Evolutionary conservation across 2,113 vertebrate species (phyloP).

Genomic region (Cavia aperea): DNA sequence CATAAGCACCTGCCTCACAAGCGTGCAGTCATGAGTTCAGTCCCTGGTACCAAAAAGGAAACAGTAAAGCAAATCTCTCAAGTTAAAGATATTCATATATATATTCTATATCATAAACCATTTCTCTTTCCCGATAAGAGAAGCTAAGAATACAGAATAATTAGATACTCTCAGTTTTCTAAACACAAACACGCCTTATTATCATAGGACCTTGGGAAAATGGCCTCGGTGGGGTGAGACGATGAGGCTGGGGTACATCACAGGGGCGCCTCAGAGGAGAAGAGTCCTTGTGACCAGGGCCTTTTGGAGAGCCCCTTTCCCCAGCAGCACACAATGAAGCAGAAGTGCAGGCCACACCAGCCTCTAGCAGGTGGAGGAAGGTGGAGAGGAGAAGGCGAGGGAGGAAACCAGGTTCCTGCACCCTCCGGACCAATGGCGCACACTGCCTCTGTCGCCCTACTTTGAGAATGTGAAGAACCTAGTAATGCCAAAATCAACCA

Average conservation of each 20-base stretch:
- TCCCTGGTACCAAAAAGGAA: neutral
- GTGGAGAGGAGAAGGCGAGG: neutral
- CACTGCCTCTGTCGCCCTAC: neutral
- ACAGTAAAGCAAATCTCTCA: neutral
- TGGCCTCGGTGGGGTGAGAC: neutral
- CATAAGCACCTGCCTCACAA: no score
- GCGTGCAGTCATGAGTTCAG: no score
- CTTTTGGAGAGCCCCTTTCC: neutral
- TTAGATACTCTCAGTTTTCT: neutral
- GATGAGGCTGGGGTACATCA: neutral
- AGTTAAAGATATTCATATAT: neutral
- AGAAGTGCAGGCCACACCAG: no score
- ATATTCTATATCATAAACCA: neutral
- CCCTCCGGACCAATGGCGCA: neutral
- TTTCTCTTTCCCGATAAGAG: conserved; percentile 1
- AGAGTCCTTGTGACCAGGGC: no score
- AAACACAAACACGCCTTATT: neutral
- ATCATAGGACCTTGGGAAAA: neutral
- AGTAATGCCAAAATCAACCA: neutral
- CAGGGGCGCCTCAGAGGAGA: neutral
- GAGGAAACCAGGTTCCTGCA: neutral
- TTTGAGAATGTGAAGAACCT: neutral
- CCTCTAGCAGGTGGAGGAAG: neutral
- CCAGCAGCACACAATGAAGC: neutral
- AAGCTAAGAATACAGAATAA: neutral